Evolutionary conservation across 2,113 vertebrate species (phyloP).

Genomic region (Carassius auratus): DNA sequence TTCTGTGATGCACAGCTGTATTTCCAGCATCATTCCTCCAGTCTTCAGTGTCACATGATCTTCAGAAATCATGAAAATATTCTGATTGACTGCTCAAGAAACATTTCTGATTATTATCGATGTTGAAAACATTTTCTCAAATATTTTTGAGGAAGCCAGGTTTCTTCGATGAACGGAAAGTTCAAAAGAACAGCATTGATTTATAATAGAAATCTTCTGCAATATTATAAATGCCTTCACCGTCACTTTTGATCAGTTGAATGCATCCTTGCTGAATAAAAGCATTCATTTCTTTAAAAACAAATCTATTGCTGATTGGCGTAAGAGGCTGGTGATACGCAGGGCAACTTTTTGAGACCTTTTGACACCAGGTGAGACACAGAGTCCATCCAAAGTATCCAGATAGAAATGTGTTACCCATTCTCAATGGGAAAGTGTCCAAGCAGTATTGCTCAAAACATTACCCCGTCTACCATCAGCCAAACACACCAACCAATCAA

Average conservation of each 20-base stretch:
- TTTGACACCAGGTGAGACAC: no score
- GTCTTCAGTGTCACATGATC: background rate
- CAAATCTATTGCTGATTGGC: background rate
- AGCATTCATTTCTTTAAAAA: background rate
- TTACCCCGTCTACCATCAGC: no score
- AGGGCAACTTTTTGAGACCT: no score
- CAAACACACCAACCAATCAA: background rate
- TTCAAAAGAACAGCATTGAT: no score
- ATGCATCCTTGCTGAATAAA: background rate
- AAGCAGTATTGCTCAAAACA: no score
- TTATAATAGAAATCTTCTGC: background rate
- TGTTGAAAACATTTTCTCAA: no score
- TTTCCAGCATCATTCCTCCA: background rate
- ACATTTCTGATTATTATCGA: no score
- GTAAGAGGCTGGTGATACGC: background rate
- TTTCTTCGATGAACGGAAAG: background rate
- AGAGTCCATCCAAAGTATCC: no score
- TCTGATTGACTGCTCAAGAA: background rate
- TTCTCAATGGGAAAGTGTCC: no score
- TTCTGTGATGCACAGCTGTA: background rate
- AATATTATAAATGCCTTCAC: background rate
- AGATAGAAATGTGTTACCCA: no score
- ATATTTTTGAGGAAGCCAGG: background rate
- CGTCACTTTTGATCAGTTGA: background rate
- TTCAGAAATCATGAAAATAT: background rate